Base-by-base conservation (phyloP, 2,797 vertebrate genomes). In the Melanotaenia trifasciata region DNA sequence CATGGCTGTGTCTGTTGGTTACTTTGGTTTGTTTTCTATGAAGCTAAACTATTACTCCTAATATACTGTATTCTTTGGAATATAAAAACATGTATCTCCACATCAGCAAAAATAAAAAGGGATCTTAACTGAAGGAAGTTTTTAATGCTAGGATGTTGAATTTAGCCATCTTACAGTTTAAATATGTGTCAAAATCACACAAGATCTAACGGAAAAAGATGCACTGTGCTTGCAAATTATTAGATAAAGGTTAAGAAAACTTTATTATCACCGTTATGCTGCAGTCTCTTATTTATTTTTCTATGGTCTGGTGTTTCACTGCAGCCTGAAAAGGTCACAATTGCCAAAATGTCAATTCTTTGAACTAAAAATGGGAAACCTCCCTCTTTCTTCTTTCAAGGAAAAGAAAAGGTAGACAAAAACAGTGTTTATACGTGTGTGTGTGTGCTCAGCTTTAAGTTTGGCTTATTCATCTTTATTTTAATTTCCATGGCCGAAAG, bases 311-410 rank as follows among this genome's bases (percentile, higher is more conserved):
- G 3, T n/a, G 22, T 62, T 68, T 79, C 50, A 26, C 40, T 10
- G 9, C 16, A 77, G 57, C 12, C 43, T 16, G 18, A 64, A 56
- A 35, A 67, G 50, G 36, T 40, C 20, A 5, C 4, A 57, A 51
- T 58, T 63, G 66, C 32, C 45, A 24, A 67, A 72, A 57, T 75
- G 58, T 70, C 50, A 28, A 74, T 45, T 60, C 3, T 67, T 5
- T 67, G 35, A 63, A 65, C 50, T 18, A 24, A 79, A 61, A 70
- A 67, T 30, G 40, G 47, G 70, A 62, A 62, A 24, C 16, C n/a
- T 7, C 18, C 35, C 13, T 56, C 1, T 13, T 24, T 7, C n/a
- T 59, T 61, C 40, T 18, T 75, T 47, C 13, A 18, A 63, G 24
- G 30, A 43, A 76, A 70, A 35, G 7, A 24, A 5, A 14, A 16